Evolutionary conservation across 2,113 vertebrate genomes (phyloP).

Genomic region (Phaethornis superciliosus): DNA sequence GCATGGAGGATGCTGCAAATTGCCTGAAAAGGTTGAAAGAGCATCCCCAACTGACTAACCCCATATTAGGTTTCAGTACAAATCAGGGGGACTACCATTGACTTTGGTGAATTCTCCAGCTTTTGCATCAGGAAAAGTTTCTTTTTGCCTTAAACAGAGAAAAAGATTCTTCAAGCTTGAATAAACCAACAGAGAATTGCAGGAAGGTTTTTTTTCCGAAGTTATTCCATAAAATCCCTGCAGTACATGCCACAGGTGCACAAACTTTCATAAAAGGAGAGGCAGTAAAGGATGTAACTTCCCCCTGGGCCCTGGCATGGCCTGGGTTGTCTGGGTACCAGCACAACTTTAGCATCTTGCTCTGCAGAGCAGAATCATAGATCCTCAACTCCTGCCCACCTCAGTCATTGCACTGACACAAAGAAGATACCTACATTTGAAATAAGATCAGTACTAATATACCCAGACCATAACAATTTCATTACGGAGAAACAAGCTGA

Average conservation of each 20-base stretch:
- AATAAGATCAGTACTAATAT: not conserved
- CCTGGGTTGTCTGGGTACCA: not conserved
- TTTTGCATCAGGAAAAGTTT: not conserved
- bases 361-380: not conserved
- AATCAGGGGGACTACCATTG: not conserved
- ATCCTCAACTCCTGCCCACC: not conserved
- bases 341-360: rapidly evolving
- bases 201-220: not conserved
- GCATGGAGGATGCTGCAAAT: not conserved
- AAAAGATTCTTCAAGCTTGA: not conserved
- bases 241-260: not conserved
- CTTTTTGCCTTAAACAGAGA: not conserved
- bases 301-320: not conserved
- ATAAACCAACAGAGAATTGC: not conserved
- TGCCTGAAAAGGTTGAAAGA: not conserved
- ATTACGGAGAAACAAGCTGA: not conserved
- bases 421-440: rapidly evolving
- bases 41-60: not conserved
- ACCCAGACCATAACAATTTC: not conserved
- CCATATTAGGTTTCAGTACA: not conserved
- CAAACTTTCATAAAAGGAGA: not conserved
- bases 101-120: not conserved
- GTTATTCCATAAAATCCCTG: not conserved
- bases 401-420: not conserved
- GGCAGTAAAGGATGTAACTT: not conserved